phyloP scores from a whole-genome alignment of 2,797 vertebrate genomes.

The Otolemur crassicaudatus region DNA sequence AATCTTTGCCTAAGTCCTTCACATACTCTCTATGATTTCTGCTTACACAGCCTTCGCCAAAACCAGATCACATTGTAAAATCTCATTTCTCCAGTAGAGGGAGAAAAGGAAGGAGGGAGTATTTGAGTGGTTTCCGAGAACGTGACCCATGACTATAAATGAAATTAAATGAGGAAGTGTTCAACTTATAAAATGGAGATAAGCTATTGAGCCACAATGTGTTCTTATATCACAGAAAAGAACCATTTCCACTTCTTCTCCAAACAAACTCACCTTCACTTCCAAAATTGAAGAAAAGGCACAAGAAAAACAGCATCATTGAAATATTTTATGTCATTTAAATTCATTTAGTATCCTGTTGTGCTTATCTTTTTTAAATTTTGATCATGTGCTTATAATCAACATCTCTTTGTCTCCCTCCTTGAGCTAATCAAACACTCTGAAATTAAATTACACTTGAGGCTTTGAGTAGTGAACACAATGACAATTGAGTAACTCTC shows the following conservation, averaged over 20 bases:
- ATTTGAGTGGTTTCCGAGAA: not conserved
- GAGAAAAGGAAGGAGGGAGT: not conserved
- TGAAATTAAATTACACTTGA: constrained; percentile 70
- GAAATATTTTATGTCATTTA: constrained; percentile 42
- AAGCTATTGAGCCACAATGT: not conserved
- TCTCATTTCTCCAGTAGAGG: not conserved
- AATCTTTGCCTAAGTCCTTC: not conserved
- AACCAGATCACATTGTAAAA: not conserved
- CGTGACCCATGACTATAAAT: not conserved
- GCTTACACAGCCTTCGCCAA: not conserved
- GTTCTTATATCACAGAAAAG: not conserved
- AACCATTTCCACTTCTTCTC: not conserved
- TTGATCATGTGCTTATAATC: constrained; percentile 68
- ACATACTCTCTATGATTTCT: not conserved
- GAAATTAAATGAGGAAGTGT: not conserved
- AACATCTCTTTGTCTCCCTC: constrained; percentile 36
- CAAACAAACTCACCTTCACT: not conserved
- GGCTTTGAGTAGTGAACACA: constrained; percentile 1
- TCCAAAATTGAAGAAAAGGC: not conserved
- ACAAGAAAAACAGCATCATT: not conserved
- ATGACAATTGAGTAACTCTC: constrained; percentile 31
- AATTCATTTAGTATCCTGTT: constrained; percentile 59
- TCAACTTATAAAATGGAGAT: constrained; percentile 27
- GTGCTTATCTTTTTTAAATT: constrained; percentile 37
- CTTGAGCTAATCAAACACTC: constrained; percentile 65